Evolutionary conservation across 2,113 vertebrate species (phyloP).

Genomic region (Tricholaema leucomelas): DNA sequence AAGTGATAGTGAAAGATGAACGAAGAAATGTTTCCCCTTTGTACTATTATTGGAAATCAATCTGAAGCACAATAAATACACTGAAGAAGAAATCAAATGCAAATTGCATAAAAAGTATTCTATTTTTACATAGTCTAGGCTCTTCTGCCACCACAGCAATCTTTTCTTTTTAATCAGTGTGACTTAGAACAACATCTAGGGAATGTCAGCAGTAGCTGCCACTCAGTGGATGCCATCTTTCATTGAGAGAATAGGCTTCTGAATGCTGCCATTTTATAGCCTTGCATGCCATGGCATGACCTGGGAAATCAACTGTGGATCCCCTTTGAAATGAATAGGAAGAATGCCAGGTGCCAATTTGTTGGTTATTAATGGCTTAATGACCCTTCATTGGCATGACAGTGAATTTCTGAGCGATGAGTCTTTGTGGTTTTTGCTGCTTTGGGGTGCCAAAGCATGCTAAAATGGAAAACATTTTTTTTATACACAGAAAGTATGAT

Average conservation of each 20-base stretch:
- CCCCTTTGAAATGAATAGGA: background rate
- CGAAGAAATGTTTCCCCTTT: background rate
- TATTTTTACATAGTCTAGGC: background rate
- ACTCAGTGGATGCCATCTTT: background rate
- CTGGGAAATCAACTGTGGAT: background rate
- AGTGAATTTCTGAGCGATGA: background rate
- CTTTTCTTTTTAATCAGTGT: background rate
- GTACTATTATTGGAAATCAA: background rate
- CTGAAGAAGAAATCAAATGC: background rate
- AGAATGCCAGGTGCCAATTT: conserved; percentile 23
- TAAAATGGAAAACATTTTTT: background rate
- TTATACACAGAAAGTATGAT: background rate
- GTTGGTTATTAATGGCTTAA: background rate
- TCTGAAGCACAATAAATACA: background rate
- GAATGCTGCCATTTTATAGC: background rate
- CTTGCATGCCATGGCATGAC: background rate
- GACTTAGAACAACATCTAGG: background rate
- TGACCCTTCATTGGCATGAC: background rate
- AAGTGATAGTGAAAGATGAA: background rate
- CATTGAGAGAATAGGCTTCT: background rate
- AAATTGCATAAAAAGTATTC: background rate
- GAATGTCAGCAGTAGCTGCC: background rate
- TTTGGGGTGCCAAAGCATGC: background rate
- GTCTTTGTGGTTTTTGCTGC: background rate
- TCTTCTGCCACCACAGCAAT: background rate